Base-by-base conservation (phyloP, 1,140 invertebrate species). In the Listronotus bonariensis region DNA sequence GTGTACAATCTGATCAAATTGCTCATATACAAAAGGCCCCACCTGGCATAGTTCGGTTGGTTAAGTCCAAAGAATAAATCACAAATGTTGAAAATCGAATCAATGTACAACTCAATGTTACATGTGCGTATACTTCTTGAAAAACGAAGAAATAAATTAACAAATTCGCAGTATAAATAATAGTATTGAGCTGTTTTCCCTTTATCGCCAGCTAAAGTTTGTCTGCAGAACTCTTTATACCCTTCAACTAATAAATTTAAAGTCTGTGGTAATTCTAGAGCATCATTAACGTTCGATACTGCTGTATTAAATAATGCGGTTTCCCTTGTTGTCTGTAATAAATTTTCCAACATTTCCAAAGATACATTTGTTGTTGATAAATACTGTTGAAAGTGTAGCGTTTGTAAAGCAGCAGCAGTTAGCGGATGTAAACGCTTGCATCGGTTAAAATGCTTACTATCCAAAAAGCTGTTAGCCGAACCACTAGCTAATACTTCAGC, bases 371-470 rank as follows among this genome's bases (percentile, higher is more conserved):
- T 64, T 68, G 53, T 38, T 10, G 36, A 62, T 71, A 72, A 71
- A 75, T 71, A 76, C 32, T 69, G 70, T 54, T 45, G 3, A 45
- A 45, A 17, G 8, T 45, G 14, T 79, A 72, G 67, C 40, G 67
- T 56, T 40, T 63, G 57, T 18, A 67, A 40, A 14, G 73, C 78
- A 49, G 60, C 65, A 49, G 74, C 63, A 11, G 72, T 57, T 32
- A 80, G 53, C 8, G 73, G 75, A 72, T 81, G 76, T 55, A 81
- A 45, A 17, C 76, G 66, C 66, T 80, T 81, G 53, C 78, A 80
- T 11, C 79, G 57, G 67, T 79, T 81, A 60, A 75, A 81, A 73
- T 80, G 74, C 59, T 77, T 80, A 17, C 78, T 69, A 26, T 67
- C 68, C 12, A 81, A 41, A 64, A 80, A 78, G 36, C 76, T 72